Base-by-base conservation (phyloP, 2,888 invertebrate genomes). In the Dicycla oo region DNA sequence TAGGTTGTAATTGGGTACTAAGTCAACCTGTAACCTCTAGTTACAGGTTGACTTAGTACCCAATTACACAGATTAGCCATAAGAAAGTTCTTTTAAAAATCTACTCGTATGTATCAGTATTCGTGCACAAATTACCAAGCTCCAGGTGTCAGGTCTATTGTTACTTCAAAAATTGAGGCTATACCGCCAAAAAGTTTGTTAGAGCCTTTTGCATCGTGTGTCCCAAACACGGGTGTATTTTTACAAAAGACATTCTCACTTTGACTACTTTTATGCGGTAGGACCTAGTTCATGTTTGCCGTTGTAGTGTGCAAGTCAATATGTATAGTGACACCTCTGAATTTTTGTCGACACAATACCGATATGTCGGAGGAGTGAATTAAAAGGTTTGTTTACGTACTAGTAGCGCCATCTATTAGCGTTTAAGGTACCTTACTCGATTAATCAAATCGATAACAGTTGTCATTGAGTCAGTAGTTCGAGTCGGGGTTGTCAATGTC, bases 221-320 rank as follows among this genome's bases (percentile, higher is more conserved):
- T 30, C 51, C 51, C 45, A 58, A 45, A 51, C 34, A 30, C 7
- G 38, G 40, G 40, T 56, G 4, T 63, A 23, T 60, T 67, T 72
- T 61, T 30, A 67, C 45, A 45, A 76, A 30, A 70, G 45, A 56
- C 5, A 76, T 76, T 70, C 71, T 53, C 71, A 26, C 64, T 76
- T 65, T 76, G 61, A 62, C 45, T n/a, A 60, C 7, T 49, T 62
- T 63, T 57, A 66, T 76, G 38, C 15, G 43, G 26, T 23, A 26
- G n/a, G n/a, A n/a, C n/a, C 38, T 38, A 1, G 56, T 57, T 47
- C 38, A n/a, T 56, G 26, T 77, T 67, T 67, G 45, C 34, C 0
- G 4, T n/a, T 43, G 34, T 26, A n/a, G 38, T 10, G 62, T 57
- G 1, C 20, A 66, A 62, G 51, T 63, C 26, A 63, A 71, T 71